Evolutionary conservation across 1,140 invertebrate species (phyloP).

Genomic region (Lepidostoma basale): DNA sequence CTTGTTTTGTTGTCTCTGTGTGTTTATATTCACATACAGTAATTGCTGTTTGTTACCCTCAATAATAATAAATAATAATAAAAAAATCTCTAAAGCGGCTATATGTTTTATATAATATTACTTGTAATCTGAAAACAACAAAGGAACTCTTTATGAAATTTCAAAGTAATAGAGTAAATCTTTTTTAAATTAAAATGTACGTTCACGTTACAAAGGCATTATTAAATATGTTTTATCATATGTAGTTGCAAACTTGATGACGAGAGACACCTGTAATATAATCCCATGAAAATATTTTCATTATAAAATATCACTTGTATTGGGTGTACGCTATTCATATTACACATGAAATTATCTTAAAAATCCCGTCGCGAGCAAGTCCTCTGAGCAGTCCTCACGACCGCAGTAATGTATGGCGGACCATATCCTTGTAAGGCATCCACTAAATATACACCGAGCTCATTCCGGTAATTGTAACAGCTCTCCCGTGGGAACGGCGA

Average conservation of each 20-base stretch:
- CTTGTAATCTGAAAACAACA: too few species aligned
- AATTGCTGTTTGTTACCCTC: too few species aligned
- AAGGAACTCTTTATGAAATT: too few species aligned
- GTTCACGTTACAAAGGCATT: neutral
- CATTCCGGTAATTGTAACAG: conserved; percentile 11
- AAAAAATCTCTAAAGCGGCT: too few species aligned
- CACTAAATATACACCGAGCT: conserved; percentile 3
- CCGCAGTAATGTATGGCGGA: neutral
- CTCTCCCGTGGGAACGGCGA: too few species aligned
- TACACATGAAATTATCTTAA: conserved; percentile 14
- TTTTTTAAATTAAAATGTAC: neutral
- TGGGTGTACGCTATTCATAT: conserved; percentile 1
- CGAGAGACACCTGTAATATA: neutral
- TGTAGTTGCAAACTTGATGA: neutral
- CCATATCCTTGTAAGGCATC: neutral
- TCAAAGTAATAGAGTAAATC: too few species aligned
- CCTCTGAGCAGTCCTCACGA: neutral
- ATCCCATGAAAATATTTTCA: neutral
- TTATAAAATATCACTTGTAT: neutral
- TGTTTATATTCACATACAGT: too few species aligned
- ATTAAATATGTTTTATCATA: neutral
- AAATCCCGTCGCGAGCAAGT: conserved; percentile 8
- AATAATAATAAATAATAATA: too few species aligned
- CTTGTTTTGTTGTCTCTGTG: too few species aligned
- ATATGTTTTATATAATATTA: too few species aligned